Base-by-base conservation (phyloP, 2,113 vertebrate genomes). In the Chrysemys picta region DNA sequence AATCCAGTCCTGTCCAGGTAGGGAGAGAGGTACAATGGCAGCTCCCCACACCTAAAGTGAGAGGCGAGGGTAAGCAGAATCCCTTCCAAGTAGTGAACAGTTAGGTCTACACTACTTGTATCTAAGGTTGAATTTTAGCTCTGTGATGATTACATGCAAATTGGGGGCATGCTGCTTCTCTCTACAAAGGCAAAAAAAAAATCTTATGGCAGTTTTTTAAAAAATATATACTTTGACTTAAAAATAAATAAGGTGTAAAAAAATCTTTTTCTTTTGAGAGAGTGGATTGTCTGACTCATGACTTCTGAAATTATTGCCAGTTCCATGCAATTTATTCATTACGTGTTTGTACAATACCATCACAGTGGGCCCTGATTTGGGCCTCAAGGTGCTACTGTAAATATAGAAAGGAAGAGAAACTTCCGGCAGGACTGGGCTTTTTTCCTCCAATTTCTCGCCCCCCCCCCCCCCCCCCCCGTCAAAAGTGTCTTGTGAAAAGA, bases 391-490 rank as follows among this genome's bases (percentile, higher is more conserved):
- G n/a, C 45, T 78, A 42, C 6, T 47, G 25, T 47, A 78, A 78
- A 47, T 29, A 12, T 29, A 78, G 42, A 78, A 45, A 47, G 22
- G 10, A 47, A 47, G 25, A 47, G 12, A 78, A 27, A 78, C 45
- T 76, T 47, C 38, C 27, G 1, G 6, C 42, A 6, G 42, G 42
- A 45, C 24, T 72, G 19, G 4, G 35, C 9, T 22, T 72, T 72
- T 72, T 22, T 9, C 31, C 35, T 69, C 19, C 35, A n/a, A n/a
- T n/a, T n/a, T n/a, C n/a, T n/a, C n/a, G n/a, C 35, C 14, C 3
- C 6, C 31, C 7, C 35, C 7, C 4, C 35, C 21, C 31, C 14
- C 3, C 6, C 31, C 7, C 35, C 7, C 4, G 6, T 4, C 31
- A 69, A n/a, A n/a, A 69, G 31, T 3, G 2, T 38, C 4, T 38